Percentiles rank a stretch among this genome's conserved stretches.
Evolutionary conservation across 2,888 invertebrate genomes (phyloP).

Genomic region (Rapana venosa): DNA sequence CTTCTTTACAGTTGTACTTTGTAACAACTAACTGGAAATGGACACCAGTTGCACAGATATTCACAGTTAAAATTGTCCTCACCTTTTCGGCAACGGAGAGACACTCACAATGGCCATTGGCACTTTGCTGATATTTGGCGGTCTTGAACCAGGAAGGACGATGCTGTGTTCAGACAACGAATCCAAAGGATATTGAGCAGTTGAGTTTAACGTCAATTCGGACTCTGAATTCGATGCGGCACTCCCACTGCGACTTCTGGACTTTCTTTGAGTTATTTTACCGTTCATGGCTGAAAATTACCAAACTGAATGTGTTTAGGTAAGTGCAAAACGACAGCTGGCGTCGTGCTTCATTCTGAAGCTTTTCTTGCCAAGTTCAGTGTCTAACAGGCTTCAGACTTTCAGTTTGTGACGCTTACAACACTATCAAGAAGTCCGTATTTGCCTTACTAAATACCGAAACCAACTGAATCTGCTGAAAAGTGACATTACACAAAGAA

Average conservation of each 20-base stretch:
- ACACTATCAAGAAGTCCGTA: neutral
- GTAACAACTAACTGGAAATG: neutral
- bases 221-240: constrained; percentile 41
- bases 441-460: no score
- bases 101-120: constrained; percentile 7
- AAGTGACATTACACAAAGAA: no score
- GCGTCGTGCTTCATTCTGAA: neutral
- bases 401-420: constrained; percentile 17
- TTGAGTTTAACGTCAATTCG: constrained; percentile 31
- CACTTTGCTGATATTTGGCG: constrained; percentile 32
- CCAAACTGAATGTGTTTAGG: neutral
- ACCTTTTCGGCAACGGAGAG: constrained; percentile 41
- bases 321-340: neutral
- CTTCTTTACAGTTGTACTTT: neutral
- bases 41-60: neutral
- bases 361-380: neutral
- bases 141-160: neutral
- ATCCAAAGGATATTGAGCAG: neutral
- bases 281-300: constrained; percentile 34
- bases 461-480: no score
- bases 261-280: constrained; percentile 22
- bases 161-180: constrained; percentile 41
- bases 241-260: constrained; percentile 40
- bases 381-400: neutral
- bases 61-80: neutral